Evolutionary conservation across 2,113 vertebrate species (phyloP).

Genomic region (Cranoglanis bouderius): DNA sequence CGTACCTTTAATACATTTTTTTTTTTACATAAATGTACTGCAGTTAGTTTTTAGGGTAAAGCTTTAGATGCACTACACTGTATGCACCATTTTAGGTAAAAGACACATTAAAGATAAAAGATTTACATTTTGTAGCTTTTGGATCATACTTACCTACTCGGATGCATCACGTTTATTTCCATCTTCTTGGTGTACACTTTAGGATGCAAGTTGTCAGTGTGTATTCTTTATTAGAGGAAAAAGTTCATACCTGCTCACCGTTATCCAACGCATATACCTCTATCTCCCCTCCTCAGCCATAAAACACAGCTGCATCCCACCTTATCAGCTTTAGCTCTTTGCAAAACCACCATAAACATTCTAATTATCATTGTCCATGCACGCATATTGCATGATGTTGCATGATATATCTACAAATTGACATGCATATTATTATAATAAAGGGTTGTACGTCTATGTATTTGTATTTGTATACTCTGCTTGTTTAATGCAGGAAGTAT

Average conservation of each 20-base stretch:
- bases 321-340: background rate
- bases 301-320: background rate
- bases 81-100: too few relatives aligned
- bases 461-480: background rate
- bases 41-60: too few relatives aligned
- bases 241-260: background rate
- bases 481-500: background rate
- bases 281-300: background rate
- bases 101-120: too few relatives aligned
- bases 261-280: background rate
- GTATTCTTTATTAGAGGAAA: background rate
- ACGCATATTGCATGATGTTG: background rate
- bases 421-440: background rate
- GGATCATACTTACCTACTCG: too few relatives aligned
- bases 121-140: too few relatives aligned
- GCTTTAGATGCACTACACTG: too few relatives aligned
- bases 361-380: background rate
- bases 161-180: too few relatives aligned
- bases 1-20: too few relatives aligned
- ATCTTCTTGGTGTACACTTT: background rate
- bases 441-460: background rate
- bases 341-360: background rate
- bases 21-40: too few relatives aligned
- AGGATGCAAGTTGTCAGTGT: background rate
- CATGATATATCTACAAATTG: background rate